A percentile compares a stretch with the other conserved stretches of the same genome.
Evolutionary conservation across 2,888 invertebrate genomes (phyloP).

Genomic region (Erebia ligea): DNA sequence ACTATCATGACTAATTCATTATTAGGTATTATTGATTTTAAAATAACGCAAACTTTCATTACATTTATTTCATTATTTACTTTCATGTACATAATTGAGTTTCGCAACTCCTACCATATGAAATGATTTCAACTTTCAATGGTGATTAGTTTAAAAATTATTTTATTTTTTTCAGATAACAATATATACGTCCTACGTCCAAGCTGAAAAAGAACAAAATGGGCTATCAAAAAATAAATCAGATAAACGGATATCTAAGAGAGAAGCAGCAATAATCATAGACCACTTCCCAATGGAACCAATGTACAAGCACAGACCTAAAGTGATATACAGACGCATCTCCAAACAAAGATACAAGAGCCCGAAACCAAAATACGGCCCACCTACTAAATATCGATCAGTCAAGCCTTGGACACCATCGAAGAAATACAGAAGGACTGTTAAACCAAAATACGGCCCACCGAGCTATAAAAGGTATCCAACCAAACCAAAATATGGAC

Average conservation of each 20-base stretch:
- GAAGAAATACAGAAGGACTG: constrained; percentile 56
- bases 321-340: constrained; percentile 59
- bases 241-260: constrained; percentile 49
- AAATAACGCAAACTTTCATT: constrained; percentile 1
- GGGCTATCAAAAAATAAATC: constrained; percentile 46
- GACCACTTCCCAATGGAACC: constrained; percentile 56
- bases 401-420: constrained; percentile 52
- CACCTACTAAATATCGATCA: constrained; percentile 53
- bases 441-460: constrained; percentile 51
- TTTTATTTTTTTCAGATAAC: constrained; percentile 57
- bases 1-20: not conserved
- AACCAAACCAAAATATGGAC: constrained; percentile 51
- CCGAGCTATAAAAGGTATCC: constrained; percentile 50
- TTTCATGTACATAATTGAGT: not conserved
- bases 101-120: not conserved
- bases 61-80: not conserved
- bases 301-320: constrained; percentile 53
- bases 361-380: constrained; percentile 52
- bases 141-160: not conserved
- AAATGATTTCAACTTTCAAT: not conserved
- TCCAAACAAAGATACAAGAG: constrained; percentile 50
- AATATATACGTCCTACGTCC: constrained; percentile 54
- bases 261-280: constrained; percentile 62
- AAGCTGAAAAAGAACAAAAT: constrained; percentile 45
- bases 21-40: not conserved